phyloP scores from a whole-genome alignment of 2,888 invertebrate species.

The Lasioglossum figueresi region DNA sequence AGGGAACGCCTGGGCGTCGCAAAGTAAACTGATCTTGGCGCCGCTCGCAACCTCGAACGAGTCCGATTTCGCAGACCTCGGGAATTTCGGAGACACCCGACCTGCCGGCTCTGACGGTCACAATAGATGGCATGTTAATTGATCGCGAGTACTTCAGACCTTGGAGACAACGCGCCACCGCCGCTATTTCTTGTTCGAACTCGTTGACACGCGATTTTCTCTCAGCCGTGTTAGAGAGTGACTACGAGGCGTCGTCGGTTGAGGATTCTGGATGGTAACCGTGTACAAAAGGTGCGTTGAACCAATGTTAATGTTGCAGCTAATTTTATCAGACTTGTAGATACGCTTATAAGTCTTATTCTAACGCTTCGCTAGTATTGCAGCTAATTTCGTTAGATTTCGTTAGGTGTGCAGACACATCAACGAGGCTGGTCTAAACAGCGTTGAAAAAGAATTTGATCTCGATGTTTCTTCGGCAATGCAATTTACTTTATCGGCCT shows the following conservation, averaged over 20 bases:
- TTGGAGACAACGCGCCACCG: constrained; percentile 40
- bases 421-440: no score
- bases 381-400: no score
- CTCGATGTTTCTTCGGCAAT: no score
- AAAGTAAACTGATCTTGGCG: constrained; percentile 80
- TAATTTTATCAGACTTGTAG: no score
- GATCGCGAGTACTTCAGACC: background rate
- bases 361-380: no score
- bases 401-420: no score
- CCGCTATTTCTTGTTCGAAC: background rate
- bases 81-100: constrained; percentile 81
- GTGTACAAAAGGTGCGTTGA: no score
- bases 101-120: constrained; percentile 81
- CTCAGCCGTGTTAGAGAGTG: background rate
- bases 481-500: no score
- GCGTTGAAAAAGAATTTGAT: no score
- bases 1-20: constrained; percentile 81
- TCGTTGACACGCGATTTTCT: background rate
- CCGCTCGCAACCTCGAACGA: constrained; percentile 78
- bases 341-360: no score
- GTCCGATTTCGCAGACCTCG: constrained; percentile 84
- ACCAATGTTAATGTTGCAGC: no score
- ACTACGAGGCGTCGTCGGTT: background rate
- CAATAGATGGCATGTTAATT: constrained; percentile 20
- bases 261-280: background rate